Conservation (phyloP, 2,113 vertebrate species). For the Phyllopteryx taeniolatus region DNA sequence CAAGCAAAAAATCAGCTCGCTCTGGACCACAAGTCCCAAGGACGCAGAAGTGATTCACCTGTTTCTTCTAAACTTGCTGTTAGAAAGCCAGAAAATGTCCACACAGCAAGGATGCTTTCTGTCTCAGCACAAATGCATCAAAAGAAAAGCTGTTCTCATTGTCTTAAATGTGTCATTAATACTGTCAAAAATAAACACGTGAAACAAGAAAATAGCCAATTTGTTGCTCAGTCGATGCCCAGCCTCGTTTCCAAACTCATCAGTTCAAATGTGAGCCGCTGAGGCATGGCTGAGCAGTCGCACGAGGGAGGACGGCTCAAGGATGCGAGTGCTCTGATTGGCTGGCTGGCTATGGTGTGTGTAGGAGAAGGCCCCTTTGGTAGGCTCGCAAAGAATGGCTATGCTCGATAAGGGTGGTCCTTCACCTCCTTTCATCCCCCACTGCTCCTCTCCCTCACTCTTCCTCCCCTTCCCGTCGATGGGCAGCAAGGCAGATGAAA, state of each 20-base stretch:
- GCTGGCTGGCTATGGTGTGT: conserved; percentile 59
- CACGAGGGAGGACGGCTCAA: conserved; percentile 63
- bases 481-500: neutral
- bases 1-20: neutral
- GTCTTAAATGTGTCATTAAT: neutral
- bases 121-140: neutral
- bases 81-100: conserved; percentile 16
- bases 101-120: conserved; percentile 10
- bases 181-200: neutral
- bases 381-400: conserved; percentile 51
- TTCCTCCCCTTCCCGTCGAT: neutral
- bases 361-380: conserved; percentile 61
- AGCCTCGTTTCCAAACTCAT: conserved; percentile 40
- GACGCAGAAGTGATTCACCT: conserved; percentile 21
- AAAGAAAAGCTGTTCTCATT: neutral
- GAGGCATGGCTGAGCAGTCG: conserved; percentile 61
- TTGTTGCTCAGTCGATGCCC: conserved; percentile 29
- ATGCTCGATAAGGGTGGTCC: conserved; percentile 58
- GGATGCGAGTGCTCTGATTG: conserved; percentile 62
- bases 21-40: conserved; percentile 1
- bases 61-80: conserved; percentile 6
- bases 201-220: conserved; percentile 2
- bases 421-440: conserved; percentile 48
- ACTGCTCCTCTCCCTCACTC: conserved; percentile 10
- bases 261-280: conserved; percentile 57